Percentiles rank a stretch among this genome's conserved stretches.
Conservation (phyloP, 2,888 invertebrate genomes). For the Cyclophora albipunctata region DNA sequence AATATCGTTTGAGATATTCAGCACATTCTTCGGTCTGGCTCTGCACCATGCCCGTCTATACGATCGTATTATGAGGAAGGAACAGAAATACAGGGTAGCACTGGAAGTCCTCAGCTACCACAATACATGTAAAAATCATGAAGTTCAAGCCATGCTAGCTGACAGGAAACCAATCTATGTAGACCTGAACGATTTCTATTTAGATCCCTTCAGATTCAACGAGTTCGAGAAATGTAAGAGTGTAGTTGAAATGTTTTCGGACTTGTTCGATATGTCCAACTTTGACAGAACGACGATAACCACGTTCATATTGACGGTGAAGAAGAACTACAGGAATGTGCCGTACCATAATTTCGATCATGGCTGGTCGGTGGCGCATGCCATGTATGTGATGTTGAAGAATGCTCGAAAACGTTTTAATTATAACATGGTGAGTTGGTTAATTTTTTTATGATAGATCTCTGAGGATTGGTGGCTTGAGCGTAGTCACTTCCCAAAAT, state of each 20-base stretch:
- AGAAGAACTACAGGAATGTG: constrained; percentile 88
- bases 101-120: constrained; percentile 90
- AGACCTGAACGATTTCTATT: constrained; percentile 77
- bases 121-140: constrained; percentile 84
- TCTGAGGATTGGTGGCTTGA: too few species aligned
- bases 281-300: constrained; percentile 82
- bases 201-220: constrained; percentile 82
- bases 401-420: constrained; percentile 37
- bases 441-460: too few species aligned
- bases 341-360: constrained; percentile 94
- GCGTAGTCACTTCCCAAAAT: too few species aligned
- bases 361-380: constrained; percentile 90
- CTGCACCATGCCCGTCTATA: constrained; percentile 90
- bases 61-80: constrained; percentile 86
- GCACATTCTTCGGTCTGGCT: constrained; percentile 89
- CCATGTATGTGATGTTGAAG: constrained; percentile 85
- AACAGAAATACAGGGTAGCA: constrained; percentile 88
- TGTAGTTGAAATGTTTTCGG: constrained; percentile 84
- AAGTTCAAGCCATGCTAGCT: constrained; percentile 62
- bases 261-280: constrained; percentile 79
- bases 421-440: constrained; percentile 38
- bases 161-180: constrained; percentile 24
- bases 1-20: constrained; percentile 87
- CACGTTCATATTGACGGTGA: constrained; percentile 85
- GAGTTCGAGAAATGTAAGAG: constrained; percentile 83